Percentiles rank a stretch among this genome's conserved stretches.
Evolutionary conservation across 2,888 invertebrate genomes (phyloP).

Genomic region (Andrena praecox): DNA sequence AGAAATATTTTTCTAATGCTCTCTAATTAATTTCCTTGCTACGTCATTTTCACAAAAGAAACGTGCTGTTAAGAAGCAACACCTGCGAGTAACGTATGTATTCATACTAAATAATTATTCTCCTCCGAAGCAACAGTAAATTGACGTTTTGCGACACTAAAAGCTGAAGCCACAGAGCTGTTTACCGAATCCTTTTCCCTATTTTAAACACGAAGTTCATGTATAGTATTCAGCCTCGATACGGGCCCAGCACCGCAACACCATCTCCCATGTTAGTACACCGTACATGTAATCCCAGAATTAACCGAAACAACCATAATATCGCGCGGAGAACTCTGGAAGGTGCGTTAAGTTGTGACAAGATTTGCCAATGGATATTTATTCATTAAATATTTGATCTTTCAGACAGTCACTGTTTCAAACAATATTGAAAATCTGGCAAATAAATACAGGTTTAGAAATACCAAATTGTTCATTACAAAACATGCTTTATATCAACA

Average conservation of each 20-base stretch:
- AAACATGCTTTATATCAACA: neutral
- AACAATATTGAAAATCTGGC: slow-evolving; percentile 30
- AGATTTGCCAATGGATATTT: slow-evolving; percentile 83
- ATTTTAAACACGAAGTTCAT: slow-evolving; percentile 23
- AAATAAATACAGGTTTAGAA: neutral
- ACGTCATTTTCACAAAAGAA: slow-evolving; percentile 50
- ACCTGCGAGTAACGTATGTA: slow-evolving; percentile 31
- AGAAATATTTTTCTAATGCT: slow-evolving; percentile 24
- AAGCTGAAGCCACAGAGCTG: slow-evolving; percentile 64
- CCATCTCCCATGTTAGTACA: slow-evolving; percentile 61
- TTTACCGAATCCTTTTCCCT: slow-evolving; percentile 35
- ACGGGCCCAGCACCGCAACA: slow-evolving; percentile 52
- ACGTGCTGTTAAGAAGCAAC: slow-evolving; percentile 62
- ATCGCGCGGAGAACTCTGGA: slow-evolving; percentile 84
- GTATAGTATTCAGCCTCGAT: slow-evolving; percentile 10
- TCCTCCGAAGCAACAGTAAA: slow-evolving; percentile 43
- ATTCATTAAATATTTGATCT: slow-evolving; percentile 39
- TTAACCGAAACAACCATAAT: slow-evolving; percentile 57
- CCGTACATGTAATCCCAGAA: slow-evolving; percentile 47
- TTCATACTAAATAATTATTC: slow-evolving; percentile 18
- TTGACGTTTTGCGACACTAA: slow-evolving; percentile 56
- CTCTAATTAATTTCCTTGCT: slow-evolving; percentile 53
- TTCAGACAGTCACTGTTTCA: slow-evolving; percentile 54
- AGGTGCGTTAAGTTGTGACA: slow-evolving; percentile 86
- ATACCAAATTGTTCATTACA: neutral